Base-by-base conservation (phyloP, 1,140 invertebrate genomes). In the Samia ricini region DNA sequence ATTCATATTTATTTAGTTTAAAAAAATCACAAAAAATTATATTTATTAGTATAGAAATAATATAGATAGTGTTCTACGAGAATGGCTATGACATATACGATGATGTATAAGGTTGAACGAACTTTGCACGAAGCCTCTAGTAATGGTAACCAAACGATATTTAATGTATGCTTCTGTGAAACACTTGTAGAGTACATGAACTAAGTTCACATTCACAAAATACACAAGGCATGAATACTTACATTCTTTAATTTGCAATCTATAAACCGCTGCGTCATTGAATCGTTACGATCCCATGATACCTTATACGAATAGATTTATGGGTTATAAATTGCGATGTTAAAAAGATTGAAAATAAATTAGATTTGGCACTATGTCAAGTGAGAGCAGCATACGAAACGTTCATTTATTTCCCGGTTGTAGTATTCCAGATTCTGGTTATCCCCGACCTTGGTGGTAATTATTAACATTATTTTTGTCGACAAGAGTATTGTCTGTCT, bases 381-480 rank as follows among this genome's bases (percentile, higher is more conserved):
- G 59, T 10, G 12, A 15, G 3, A 57, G 56, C 55, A n/a, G n/a
- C n/a, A n/a, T n/a, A n/a, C n/a, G n/a, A n/a, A n/a, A n/a, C 65
- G 60, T 61, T 58, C 68, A 66, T 70, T 66, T 48, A 62, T 72
- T 70, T 74, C 66, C 68, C 68, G 50, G 50, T 72, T 49, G 54
- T 60, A 42, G n/a, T 42, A 42, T 42, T 42, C 33, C n/a, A 7
- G 4, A 22, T 59, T 26, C 49, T 59, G 36, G 60, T 36, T 57
- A 61, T 48, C 52, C 68, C 61, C 76, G 83, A 70, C 84, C 78
- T 87, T 85, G 77, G 12, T 70, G 73, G 76, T 85, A 81, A 85
- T 87, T 48, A 48, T 48, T 86, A 81, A 81, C 81, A 78, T 87
- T 81, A 81, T 81, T 80, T 70, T 68, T 67, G 58, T 74, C 71